Percentiles rank a stretch among this genome's conserved stretches.
These are phyloP conservation scores for Anableps anableps DNA, from an alignment of 2,797 vertebrate species.

Conservation along the genomic window DNA sequence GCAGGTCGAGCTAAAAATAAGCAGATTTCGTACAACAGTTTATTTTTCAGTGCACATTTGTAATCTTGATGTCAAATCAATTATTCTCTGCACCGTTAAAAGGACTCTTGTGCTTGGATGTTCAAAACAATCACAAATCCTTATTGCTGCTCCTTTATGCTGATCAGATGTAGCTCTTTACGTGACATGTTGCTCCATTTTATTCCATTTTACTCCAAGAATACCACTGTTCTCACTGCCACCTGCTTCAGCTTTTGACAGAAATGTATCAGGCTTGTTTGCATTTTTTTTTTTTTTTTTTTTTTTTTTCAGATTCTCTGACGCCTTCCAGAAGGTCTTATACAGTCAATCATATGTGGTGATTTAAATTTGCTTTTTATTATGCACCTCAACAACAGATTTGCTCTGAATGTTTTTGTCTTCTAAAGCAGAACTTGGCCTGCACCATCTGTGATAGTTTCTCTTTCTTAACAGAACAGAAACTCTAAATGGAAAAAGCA, in stretches of 20 bases:
- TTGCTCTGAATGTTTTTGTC: not conserved
- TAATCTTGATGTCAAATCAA: no score
- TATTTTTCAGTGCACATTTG: not conserved
- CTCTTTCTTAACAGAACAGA: slow-evolving; percentile 1
- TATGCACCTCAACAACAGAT: not conserved
- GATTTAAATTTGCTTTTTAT: not conserved
- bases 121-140: not conserved
- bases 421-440: slow-evolving; percentile 2
- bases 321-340: not conserved
- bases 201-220: not conserved
- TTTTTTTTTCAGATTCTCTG: not conserved
- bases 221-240: not conserved
- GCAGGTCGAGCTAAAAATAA: not conserved
- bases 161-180: not conserved
- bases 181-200: not conserved
- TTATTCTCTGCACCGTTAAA: not conserved
- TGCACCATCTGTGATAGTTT: not conserved
- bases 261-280: not conserved
- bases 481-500: not conserved
- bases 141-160: not conserved
- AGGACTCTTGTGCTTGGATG: not conserved
- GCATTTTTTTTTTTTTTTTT: not conserved
- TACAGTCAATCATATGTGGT: not conserved
- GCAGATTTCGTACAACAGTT: not conserved
- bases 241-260: not conserved